Base-by-base conservation (phyloP, 92 coral and sea anemone genomes). In the Epizoanthus ramosus region DNA sequence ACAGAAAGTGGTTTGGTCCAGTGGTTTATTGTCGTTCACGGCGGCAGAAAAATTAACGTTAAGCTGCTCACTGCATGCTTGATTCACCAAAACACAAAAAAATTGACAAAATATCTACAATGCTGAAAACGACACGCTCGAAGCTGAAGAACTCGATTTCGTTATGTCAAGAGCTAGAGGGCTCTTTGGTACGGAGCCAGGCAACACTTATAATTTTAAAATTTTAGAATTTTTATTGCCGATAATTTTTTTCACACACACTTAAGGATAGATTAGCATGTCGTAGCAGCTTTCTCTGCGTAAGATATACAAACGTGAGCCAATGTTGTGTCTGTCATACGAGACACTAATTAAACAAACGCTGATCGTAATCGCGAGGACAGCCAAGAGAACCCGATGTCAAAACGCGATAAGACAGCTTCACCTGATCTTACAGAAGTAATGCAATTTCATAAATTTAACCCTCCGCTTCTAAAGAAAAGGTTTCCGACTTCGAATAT, bases 261-360 rank as follows among this genome's bases (percentile, higher is more conserved):
- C 65, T 75, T 33, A 75, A 59, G 53, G 66, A 24, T 7, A 59
- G 33, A 77, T 61, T 60, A 43, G 71, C 71, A 77, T 77, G 64
- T 77, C 82, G 82, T 69, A 19, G 59, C 28, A 54, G 59, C 17
- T 77, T 43, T n/a, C 43, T 35, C 68, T 28, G 31, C 31, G 59
- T 4, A 24, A 63, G 70, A 83, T 80, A 87, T 68, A 84, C 80
- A 84, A 73, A 67, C 79, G 83, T 35, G 72, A 79, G 85, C 83
- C 84, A 66, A 82, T 91, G 86, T 89, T 91, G 84, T 89, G 95
- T 81, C 92, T 90, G 92, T 68, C 61, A 65, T 37, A 22, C 72
- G 85, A 90, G 90, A 89, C 95, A 87, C 86, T 85, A 75, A 89
- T 86, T 83, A 88, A 91, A 91, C 95, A 91, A 91, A 89, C 88